phyloP scores from a whole-genome alignment of 2,888 invertebrate genomes.

The Rhorus exstirpatorius region DNA sequence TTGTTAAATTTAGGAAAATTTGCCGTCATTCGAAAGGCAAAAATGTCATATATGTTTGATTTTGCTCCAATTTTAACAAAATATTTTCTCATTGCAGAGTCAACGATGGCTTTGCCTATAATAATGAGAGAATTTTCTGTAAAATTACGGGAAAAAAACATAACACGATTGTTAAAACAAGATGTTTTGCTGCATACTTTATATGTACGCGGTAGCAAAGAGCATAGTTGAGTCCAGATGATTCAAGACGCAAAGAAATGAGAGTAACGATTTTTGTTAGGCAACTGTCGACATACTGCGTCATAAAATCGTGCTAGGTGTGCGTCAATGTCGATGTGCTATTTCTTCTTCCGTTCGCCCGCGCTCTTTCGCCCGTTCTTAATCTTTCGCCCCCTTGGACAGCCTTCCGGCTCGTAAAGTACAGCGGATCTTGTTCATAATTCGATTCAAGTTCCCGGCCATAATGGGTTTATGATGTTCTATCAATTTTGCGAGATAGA shows the following conservation, averaged over 20 bases:
- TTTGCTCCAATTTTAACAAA: too few relatives aligned
- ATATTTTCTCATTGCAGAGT: too few relatives aligned
- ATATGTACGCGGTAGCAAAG: background rate
- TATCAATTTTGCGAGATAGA: constrained; percentile 75
- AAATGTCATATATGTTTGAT: too few relatives aligned
- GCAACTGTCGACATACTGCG: background rate
- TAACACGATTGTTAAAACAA: too few relatives aligned
- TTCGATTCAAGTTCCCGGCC: constrained; percentile 74
- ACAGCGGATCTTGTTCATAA: constrained; percentile 75
- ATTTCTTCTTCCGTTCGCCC: constrained; percentile 40
- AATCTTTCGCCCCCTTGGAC: constrained; percentile 65
- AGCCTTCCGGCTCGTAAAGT: constrained; percentile 68
- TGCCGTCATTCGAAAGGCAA: too few relatives aligned
- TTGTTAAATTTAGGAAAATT: too few relatives aligned
- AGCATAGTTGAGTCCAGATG: background rate
- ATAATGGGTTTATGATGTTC: constrained; percentile 79
- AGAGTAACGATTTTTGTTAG: background rate
- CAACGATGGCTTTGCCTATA: too few relatives aligned
- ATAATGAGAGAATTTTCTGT: too few relatives aligned
- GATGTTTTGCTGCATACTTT: too few relatives aligned
- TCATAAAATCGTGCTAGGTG: constrained; percentile 17
- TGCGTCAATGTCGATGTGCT: constrained; percentile 51
- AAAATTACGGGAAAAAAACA: too few relatives aligned
- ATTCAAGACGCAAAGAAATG: background rate
- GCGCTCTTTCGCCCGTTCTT: constrained; percentile 61